Base-by-base conservation (phyloP, 1,140 invertebrate species). In the Drosophila kepulauana region DNA sequence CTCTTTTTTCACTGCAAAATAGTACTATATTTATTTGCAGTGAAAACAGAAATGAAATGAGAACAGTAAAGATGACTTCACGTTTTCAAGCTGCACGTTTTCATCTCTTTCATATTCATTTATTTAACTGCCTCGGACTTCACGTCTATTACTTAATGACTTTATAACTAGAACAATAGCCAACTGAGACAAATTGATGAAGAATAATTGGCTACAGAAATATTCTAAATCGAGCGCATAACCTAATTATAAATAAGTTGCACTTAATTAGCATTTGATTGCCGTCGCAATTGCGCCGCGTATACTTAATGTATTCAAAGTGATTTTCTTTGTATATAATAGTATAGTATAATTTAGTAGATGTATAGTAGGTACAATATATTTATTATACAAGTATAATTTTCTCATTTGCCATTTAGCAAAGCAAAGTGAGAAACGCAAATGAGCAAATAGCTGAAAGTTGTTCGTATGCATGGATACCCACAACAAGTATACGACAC, bases 201-300 rank as follows among this genome's bases (percentile, higher is more conserved):
- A 28, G 0, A 1, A 7, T 48, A 48, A 48, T 48, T 48, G 6
- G 3, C 10, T 52, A 5, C 30, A 52, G 28, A 33, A 54, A 13
- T 16, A 15, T 54, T 15, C n/a, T 15, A 33, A 54, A 30, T 28
- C 49, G 20, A 52, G 49, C 11, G 2, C 11, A 11, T 5, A 54
- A 54, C 2, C 54, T 16, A 15, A 57, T 63, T 20, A 33, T 48
- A 38, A 51, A 51, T 49, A n/a, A 35, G 59, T 51, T 51, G 30
- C n/a, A 35, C 48, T 28, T 41, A 35, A 52, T 64, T 51, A 51
- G 48, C 48, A 52, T 64, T 52, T 52, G 33, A 64, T 7, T 38
- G 15, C 5, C 15, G 13, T 20, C 25, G 35, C 13, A 65, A 57
- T 66, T 57, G 20, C 41, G 41, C n/a, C n/a, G 41, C 41, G 46